A percentile compares a stretch with the other conserved stretches of the same genome.
Conservation (phyloP, 2,797 vertebrate genomes). For the Typhlichthys eigenmanni region DNA sequence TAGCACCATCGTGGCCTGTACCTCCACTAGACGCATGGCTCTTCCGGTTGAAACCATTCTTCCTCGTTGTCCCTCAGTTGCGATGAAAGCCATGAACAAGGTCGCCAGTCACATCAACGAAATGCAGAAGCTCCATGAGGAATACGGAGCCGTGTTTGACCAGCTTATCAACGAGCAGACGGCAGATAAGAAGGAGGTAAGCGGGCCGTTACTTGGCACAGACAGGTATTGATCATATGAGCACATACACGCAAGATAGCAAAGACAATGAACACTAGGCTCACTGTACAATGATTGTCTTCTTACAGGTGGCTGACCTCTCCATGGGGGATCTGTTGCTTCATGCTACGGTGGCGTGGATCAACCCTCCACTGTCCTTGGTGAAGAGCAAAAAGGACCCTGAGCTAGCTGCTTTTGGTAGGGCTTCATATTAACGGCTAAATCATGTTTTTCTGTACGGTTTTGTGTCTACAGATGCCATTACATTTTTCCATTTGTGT, state of each 20-base stretch:
- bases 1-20: too few relatives aligned
- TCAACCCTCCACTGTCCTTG: conserved; percentile 87
- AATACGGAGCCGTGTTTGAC: conserved; percentile 94
- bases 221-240: neutral
- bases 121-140: conserved; percentile 98
- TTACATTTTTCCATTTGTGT: too few relatives aligned
- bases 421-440: conserved; percentile 17
- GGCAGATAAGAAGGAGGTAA: conserved; percentile 90
- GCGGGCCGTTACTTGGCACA: neutral
- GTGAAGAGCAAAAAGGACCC: conserved; percentile 94
- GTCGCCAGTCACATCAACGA: conserved; percentile 98
- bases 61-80: conserved; percentile 71
- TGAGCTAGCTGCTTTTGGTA: conserved; percentile 91
- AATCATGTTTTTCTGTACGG: neutral
- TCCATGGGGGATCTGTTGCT: conserved; percentile 95
- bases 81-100: conserved; percentile 98
- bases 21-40: neutral
- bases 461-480: too few relatives aligned
- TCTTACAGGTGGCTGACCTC: conserved; percentile 76
- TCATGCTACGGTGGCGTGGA: conserved; percentile 89
- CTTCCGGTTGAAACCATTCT: neutral
- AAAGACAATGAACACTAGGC: neutral
- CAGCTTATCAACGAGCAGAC: conserved; percentile 95
- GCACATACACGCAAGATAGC: neutral
- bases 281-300: neutral